These are phyloP conservation scores for Acanthoscelides obtectus DNA, from an alignment of 2,888 invertebrate species.

Conservation along the genomic window DNA sequence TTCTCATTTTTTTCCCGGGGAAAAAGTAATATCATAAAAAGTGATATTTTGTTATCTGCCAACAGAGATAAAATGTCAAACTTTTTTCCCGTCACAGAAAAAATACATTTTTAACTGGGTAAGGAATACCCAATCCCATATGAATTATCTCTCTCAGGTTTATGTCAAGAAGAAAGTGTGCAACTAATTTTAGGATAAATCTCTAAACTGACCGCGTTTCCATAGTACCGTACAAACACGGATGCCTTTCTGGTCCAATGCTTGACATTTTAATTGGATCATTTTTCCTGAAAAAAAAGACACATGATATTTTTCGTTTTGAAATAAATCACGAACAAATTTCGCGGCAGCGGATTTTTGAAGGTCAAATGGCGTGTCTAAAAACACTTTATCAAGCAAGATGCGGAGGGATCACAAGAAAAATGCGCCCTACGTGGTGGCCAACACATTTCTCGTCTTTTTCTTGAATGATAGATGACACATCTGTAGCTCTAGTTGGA, in stretches of 20 bases:
- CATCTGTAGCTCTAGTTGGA: background rate
- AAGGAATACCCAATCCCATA: no score
- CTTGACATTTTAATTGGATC: background rate
- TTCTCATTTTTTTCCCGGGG: no score
- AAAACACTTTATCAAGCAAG: conserved; percentile 14
- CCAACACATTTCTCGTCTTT: background rate
- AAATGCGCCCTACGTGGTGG: background rate
- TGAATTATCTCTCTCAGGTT: no score
- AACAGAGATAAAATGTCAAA: no score
- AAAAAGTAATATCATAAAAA: no score
- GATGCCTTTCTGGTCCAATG: background rate
- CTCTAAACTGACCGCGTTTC: no score
- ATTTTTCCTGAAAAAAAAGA: background rate
- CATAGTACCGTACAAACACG: no score
- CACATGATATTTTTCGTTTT: background rate
- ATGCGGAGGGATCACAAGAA: background rate
- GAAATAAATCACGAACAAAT: conserved; percentile 10
- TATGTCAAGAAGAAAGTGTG: no score
- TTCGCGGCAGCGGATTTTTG: conserved; percentile 27
- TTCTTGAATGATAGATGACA: background rate
- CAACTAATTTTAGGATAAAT: no score
- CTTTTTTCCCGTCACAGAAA: no score
- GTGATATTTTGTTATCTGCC: no score
- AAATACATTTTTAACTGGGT: no score
- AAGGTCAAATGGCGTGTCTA: conserved; percentile 21